Base-by-base conservation (phyloP, 2,888 invertebrate genomes). In the Acanthococcus lagerstroemiae region DNA sequence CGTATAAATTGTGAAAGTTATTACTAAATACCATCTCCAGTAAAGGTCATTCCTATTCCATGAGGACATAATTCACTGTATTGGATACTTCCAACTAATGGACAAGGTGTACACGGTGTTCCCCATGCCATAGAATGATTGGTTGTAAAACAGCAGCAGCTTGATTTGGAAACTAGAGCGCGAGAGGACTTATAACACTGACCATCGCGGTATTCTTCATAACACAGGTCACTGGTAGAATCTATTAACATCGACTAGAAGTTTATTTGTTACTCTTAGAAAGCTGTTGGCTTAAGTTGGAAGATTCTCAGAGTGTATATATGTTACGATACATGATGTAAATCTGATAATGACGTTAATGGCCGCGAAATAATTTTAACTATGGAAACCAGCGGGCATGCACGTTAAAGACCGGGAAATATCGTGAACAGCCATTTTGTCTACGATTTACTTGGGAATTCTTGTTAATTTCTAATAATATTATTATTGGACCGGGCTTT, bases 41-140 rank as follows among this genome's bases (percentile, higher is more conserved):
- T 86, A 74, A 88, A 88, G 69, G 88, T 89, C 74, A 84, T 86
- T 70, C 90, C 87, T 0, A 84, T 78, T 1, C 89, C 90, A 72
- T 86, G 84, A 0, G 88, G 88, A 73, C 91, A 91, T 0, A 91
- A 80, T 1, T 80, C 74, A 57, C 83, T 82, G 75, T 86, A 89
- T 66, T 88, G 88, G 3, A 80, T 78, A 19, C 83, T 82, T 4
- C 84, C 85, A 3, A 81, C 81, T 71, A 81, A 77, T 0, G 91
- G 91, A 73, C 92, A 92, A 0, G 84, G 79, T 71, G 86, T 84
- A 74, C 90, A 91, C 4, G 82, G 82, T 1, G 82, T 85, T 1
- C 92, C 92, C 90, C 90, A 92, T 7, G 87, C 90, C 77, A 87
- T 80, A 9, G 82, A 80, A 70, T 85, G 81, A 0, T 85, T 86